Evolutionary conservation across 2,888 invertebrate species (phyloP).

Genomic region (Macrophya alboannulata): DNA sequence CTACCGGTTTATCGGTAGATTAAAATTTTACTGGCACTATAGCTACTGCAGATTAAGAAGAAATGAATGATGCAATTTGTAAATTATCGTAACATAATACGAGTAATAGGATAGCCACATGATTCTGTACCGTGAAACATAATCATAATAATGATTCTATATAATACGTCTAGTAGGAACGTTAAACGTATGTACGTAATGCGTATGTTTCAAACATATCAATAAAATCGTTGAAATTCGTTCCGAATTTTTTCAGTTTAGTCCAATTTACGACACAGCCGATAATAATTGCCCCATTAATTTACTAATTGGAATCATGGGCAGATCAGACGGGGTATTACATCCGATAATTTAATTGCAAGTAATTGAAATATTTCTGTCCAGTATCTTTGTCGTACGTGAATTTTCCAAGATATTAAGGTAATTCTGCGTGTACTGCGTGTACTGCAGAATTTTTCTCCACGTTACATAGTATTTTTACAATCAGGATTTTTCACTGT

Average conservation of each 20-base stretch:
- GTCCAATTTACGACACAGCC: background rate
- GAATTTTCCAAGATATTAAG: too few relatives aligned
- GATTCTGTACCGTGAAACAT: constrained; percentile 46
- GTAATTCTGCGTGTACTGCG: too few relatives aligned
- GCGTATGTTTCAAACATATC: background rate
- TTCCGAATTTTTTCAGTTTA: background rate
- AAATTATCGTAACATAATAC: constrained; percentile 45
- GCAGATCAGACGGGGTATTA: background rate
- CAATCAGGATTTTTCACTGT: too few relatives aligned
- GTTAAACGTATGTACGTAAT: background rate
- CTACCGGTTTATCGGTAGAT: constrained; percentile 2
- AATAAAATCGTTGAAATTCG: background rate
- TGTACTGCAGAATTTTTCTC: too few relatives aligned
- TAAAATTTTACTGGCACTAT: constrained; percentile 14
- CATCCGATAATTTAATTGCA: constrained; percentile 16
- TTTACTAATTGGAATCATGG: constrained; percentile 24
- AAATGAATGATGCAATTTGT: constrained; percentile 42
- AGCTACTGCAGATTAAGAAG: constrained; percentile 15
- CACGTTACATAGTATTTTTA: too few relatives aligned
- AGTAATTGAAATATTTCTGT: constrained; percentile 1
- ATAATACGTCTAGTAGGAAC: background rate
- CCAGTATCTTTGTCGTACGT: background rate
- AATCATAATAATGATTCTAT: constrained; percentile 27
- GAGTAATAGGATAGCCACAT: constrained; percentile 21
- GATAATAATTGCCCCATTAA: background rate